Evolutionary conservation across 2,888 invertebrate species (phyloP), one percentile per base, ranked within the genome.

Genomic region (Thera obeliscata): DNA sequence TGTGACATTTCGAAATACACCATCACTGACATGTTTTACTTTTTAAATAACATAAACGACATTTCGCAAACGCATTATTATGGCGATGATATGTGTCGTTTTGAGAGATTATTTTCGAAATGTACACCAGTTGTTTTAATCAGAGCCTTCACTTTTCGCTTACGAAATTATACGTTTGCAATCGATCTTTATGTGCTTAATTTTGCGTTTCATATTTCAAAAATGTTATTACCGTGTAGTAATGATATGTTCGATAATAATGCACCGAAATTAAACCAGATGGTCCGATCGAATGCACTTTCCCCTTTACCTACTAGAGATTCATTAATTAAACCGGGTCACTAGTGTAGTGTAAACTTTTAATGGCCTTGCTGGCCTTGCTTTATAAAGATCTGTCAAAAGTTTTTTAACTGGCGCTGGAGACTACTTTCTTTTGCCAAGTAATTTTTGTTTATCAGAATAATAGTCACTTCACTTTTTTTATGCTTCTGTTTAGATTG

Each of bases 91-190:
- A 65, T 63, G 69, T 72, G 69, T 66, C 64, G 68, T 70, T 71
- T 70, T 71, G 70, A 60, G 66, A 60, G 66, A 67, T 67, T 62
- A 67, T 71, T 74, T 69, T 67, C 68, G 69, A 70, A 74, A 72
- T 62, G 12, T 49, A 49, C 64, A 57, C 49, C 70, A 70, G 67
- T 64, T 69, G 61, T 66, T 71, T 62, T 61, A 62, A 61, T 57
- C 60, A 52, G 59, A 33, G 56, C 63, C 62, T 61, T 70, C 68
- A 70, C 70, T 70, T 73, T 61, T 72, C 59, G 50, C 55, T 69
- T 71, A 62, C 62, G 71, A 70, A 74, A 73, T 71, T 54, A 61
- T 61, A 70, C 64, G 66, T 66, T 64, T 69, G 67, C 65, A 69
- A 72, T 69, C 67, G 67, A 72, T 61, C 56, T 66, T 62, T 63